These are phyloP conservation scores for Polypterus senegalus DNA, from an alignment of 2,113 vertebrate species.

Conservation along the genomic window DNA sequence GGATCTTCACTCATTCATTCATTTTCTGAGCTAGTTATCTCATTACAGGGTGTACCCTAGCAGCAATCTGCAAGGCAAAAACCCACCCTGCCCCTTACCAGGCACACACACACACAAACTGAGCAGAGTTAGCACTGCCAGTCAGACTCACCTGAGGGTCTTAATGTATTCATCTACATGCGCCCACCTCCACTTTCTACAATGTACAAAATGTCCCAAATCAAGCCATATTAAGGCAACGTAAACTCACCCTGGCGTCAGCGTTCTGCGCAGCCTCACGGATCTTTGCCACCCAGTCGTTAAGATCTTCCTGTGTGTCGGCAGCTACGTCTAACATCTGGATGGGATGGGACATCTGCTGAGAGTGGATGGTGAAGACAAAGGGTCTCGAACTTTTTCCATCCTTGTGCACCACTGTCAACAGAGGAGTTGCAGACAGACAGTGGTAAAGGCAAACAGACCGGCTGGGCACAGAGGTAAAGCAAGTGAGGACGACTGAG, in stretches of 20 bases:
- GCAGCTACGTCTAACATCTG: constrained; percentile 47
- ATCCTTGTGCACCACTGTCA: constrained; percentile 46
- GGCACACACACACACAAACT: too few species aligned
- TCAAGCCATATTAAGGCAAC: background rate
- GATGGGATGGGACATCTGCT: constrained; percentile 45
- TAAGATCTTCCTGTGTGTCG: constrained; percentile 43
- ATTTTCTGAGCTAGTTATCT: too few species aligned
- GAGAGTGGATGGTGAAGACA: constrained; percentile 52
- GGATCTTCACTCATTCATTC: too few species aligned
- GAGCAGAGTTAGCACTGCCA: too few species aligned
- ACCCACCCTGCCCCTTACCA: too few species aligned
- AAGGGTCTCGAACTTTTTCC: constrained; percentile 40
- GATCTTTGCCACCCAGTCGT: constrained; percentile 43
- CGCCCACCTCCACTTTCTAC: background rate
- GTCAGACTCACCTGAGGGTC: too few species aligned
- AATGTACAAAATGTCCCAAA: background rate
- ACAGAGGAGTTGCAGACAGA: constrained; percentile 1
- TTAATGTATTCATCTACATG: background rate
- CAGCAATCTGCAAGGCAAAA: too few species aligned
- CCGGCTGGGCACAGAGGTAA: too few species aligned
- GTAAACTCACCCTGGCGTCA: constrained; percentile 43
- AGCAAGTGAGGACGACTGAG: too few species aligned
- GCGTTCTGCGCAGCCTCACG: constrained; percentile 49
- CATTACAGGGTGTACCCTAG: too few species aligned
- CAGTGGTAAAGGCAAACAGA: background rate